Conservation (phyloP, 2,888 invertebrate species). For the Heliothis peltigera region DNA sequence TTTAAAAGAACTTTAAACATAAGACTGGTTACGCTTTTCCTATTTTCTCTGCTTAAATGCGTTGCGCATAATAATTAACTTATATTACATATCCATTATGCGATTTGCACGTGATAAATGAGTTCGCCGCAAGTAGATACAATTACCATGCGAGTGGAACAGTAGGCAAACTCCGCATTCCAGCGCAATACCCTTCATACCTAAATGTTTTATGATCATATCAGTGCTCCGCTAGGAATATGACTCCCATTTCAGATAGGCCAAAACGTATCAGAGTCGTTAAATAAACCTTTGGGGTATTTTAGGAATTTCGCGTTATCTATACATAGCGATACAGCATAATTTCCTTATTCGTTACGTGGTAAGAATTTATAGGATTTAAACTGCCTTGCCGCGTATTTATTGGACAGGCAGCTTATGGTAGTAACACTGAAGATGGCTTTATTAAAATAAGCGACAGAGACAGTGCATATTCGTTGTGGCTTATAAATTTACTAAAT, state of each 20-base stretch:
- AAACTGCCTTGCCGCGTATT: conserved; percentile 28
- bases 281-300: conserved; percentile 26
- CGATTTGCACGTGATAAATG: conserved; percentile 50
- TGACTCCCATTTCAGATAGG: conserved; percentile 39
- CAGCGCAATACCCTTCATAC: conserved; percentile 31
- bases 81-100: conserved; percentile 25
- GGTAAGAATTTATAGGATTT: conserved; percentile 32
- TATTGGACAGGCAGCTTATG: conserved; percentile 23
- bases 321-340: conserved; percentile 3
- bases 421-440: conserved; percentile 24
- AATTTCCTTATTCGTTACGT: conserved; percentile 34
- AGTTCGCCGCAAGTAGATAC: conserved; percentile 47
- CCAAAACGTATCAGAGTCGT: conserved; percentile 11
- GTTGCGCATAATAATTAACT: conserved; percentile 25
- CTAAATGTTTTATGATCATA: conserved; percentile 13
- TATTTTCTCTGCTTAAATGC: not conserved
- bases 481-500: too few species aligned
- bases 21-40: not conserved
- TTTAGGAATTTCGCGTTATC: conserved; percentile 25
- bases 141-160: conserved; percentile 46
- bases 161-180: conserved; percentile 53
- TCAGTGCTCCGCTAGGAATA: conserved; percentile 42
- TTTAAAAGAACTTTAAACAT: conserved; percentile 4
- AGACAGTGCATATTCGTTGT: not conserved
- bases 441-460: conserved; percentile 23